phyloP scores from a whole-genome alignment of 2,797 vertebrate genomes.

The Pristis pectinata region DNA sequence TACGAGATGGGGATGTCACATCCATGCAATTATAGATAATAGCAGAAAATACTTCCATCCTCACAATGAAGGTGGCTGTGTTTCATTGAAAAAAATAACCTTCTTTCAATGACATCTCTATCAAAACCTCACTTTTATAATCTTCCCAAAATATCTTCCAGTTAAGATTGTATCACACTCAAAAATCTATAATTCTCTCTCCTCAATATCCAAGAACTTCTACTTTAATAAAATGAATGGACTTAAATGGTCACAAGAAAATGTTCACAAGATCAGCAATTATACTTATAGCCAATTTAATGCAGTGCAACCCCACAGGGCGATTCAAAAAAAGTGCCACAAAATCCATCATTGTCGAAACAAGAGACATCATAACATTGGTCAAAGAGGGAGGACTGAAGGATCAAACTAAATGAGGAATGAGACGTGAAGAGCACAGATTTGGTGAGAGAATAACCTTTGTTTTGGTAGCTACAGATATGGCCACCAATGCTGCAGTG shows the following conservation, averaged over 20 bases:
- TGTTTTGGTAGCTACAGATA: too few relatives aligned
- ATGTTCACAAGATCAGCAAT: background rate
- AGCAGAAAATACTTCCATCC: background rate
- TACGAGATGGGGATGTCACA: background rate
- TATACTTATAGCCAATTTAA: too few relatives aligned
- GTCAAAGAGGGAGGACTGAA: too few relatives aligned
- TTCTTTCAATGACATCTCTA: background rate
- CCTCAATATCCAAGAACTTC: background rate
- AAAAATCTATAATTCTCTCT: background rate
- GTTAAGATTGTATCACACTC: background rate
- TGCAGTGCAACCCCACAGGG: too few relatives aligned
- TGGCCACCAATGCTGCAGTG: too few relatives aligned
- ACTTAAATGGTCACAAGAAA: background rate
- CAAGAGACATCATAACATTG: too few relatives aligned
- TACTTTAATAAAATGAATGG: background rate
- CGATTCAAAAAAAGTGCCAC: too few relatives aligned
- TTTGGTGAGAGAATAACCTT: too few relatives aligned
- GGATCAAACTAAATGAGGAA: too few relatives aligned
- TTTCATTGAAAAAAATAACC: background rate
- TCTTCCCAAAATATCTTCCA: background rate
- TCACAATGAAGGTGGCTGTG: background rate
- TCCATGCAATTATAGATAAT: conserved; percentile 12
- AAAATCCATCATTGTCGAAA: too few relatives aligned
- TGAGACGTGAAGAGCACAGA: too few relatives aligned
- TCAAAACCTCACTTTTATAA: background rate